phyloP scores from a whole-genome alignment of 2,888 invertebrate species.

The Apodemia mormo region DNA sequence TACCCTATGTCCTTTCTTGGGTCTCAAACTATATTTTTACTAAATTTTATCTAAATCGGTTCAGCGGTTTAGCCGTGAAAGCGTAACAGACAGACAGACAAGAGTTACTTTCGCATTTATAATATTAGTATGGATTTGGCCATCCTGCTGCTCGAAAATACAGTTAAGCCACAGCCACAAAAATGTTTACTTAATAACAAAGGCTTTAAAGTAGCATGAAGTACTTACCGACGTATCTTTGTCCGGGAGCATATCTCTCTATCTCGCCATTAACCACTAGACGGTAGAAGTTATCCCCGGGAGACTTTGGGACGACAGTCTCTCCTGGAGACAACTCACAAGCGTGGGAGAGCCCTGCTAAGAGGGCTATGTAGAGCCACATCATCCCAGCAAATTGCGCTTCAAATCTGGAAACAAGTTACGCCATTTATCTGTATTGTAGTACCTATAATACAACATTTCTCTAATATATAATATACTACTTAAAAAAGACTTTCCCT shows the following conservation, averaged over 20 bases:
- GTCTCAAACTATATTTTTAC: no score
- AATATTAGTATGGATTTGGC: no score
- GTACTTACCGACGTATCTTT: conserved; percentile 88
- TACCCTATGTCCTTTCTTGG: no score
- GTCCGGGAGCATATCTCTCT: conserved; percentile 91
- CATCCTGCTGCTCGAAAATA: no score
- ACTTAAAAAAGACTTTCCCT: background rate
- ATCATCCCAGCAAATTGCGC: background rate
- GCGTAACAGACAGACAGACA: no score
- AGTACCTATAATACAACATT: background rate
- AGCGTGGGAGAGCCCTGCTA: conserved; percentile 42
- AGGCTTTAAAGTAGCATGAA: background rate
- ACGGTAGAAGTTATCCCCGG: conserved; percentile 93
- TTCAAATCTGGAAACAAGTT: background rate
- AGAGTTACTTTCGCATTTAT: no score
- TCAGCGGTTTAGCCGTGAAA: no score
- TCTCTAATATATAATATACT: background rate
- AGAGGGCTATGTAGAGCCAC: conserved; percentile 33
- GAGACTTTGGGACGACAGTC: conserved; percentile 72
- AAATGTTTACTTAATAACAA: no score
- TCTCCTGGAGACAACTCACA: conserved; percentile 70
- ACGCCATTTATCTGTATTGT: background rate
- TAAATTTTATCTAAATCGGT: no score
- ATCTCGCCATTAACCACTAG: conserved; percentile 90
- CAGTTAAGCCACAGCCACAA: no score